Evolutionary conservation across 2,797 vertebrate species (phyloP).

Genomic region (Brachyalestes nurse): DNA sequence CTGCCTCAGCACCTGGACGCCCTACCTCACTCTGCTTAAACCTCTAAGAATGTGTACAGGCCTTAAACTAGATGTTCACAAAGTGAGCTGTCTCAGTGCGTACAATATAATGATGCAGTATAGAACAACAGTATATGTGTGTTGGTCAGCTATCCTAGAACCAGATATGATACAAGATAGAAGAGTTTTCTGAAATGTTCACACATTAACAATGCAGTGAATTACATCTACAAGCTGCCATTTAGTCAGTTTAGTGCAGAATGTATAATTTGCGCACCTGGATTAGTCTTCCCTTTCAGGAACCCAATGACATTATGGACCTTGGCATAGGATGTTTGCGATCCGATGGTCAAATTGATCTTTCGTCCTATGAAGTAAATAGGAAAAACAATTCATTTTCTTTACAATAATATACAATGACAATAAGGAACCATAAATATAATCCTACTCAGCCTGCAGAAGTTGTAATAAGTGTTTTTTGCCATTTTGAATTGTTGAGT

Average conservation of each 20-base stretch:
- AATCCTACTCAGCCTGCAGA: too few species aligned
- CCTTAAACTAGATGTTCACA: background rate
- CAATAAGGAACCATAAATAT: too few species aligned
- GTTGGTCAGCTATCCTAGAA: background rate
- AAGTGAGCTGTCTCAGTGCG: background rate
- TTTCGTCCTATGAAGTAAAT: conserved; percentile 73
- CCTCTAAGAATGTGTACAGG: background rate
- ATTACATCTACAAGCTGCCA: background rate
- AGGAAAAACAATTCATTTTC: background rate
- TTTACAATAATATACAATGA: too few species aligned
- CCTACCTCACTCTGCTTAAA: background rate
- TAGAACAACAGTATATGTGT: background rate
- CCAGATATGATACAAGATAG: background rate
- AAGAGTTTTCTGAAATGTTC: background rate
- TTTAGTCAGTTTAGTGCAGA: background rate
- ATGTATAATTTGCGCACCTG: conserved; percentile 77
- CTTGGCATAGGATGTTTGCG: conserved; percentile 78
- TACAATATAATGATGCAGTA: background rate
- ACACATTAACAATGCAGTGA: background rate
- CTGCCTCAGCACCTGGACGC: conserved; percentile 47
- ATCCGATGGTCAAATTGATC: conserved; percentile 79
- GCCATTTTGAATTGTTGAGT: too few species aligned
- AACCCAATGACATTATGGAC: conserved; percentile 89
- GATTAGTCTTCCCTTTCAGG: conserved; percentile 84
- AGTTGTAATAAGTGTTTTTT: too few species aligned